Base-by-base conservation (phyloP, 2,888 invertebrate species). In the Subacronicta megacephala region DNA sequence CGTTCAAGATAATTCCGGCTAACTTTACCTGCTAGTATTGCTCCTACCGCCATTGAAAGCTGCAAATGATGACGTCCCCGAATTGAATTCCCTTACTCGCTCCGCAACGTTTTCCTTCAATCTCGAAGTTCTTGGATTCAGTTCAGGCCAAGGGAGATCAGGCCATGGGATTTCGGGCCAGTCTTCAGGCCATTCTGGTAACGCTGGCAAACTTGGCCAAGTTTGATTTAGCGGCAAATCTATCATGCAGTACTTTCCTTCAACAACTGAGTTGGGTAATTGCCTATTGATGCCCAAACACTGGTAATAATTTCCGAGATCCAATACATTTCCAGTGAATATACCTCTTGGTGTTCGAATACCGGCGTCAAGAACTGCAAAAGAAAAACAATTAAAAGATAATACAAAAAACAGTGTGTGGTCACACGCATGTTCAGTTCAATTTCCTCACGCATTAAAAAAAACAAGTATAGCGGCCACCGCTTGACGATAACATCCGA, bases 161-260 rank as follows among this genome's bases (percentile, higher is more conserved):
- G 64, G 64, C 59, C 61, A 61, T 3, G 56, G 58, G 7, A 66
- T 4, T n/a, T 62, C 58, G n/a, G 75, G 66, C 50, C 50, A 60
- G 3, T 66, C 47, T 7, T 78, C 79, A 37, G 75, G 73, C 42
- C 65, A 72, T 3, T 73, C 75, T 10, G 83, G 81, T 15, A 70
- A 54, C 3, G 51, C 20, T 12, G 79, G 77, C 0, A 75, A 56
- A 23, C 36, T 75, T 17, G 81, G 73, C 35, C 74, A 59, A 1
- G 73, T 54, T 61, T 87, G 85, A 7, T 68, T 42, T 7, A 85
- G 20, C 3, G 90, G 89, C 2, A 88, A 54, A 1, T 59, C 37
- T 31, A 90, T 80, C 51, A 84, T 80, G 52, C 94, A 94, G 64
- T 82, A 88, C 70, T 90, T 90, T 10, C 90, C 90, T 66, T 85